Percentiles rank a stretch among this genome's conserved stretches.
phyloP scores from a whole-genome alignment of 2,888 invertebrate genomes.

The Nemoura dubitans region DNA sequence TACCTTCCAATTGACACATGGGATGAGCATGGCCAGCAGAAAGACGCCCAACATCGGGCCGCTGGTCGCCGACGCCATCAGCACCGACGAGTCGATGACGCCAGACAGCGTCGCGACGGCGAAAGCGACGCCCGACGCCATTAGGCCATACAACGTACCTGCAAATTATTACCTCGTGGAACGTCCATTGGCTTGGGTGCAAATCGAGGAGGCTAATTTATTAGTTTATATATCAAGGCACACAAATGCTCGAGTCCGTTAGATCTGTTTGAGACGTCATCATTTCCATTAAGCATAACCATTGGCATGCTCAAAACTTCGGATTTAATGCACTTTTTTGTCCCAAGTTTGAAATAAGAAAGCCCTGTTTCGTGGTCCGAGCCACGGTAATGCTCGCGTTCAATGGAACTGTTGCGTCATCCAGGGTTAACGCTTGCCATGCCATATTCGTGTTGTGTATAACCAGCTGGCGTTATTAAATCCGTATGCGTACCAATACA shows the following conservation, averaged over 20 bases:
- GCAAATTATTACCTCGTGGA: slow-evolving; percentile 42
- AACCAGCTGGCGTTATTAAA: neutral
- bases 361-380: neutral
- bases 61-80: slow-evolving; percentile 86
- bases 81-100: slow-evolving; percentile 82
- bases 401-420: neutral
- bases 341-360: neutral
- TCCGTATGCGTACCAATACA: slow-evolving; percentile 60
- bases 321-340: neutral
- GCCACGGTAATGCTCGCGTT: neutral
- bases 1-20: slow-evolving; percentile 83
- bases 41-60: slow-evolving; percentile 87
- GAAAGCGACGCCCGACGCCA: slow-evolving; percentile 81
- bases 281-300: neutral
- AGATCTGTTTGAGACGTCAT: neutral
- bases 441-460: neutral
- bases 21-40: slow-evolving; percentile 82
- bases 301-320: neutral
- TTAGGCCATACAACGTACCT: slow-evolving; percentile 75
- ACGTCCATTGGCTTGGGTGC: neutral
- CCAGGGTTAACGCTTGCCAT: neutral
- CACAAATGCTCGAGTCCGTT: neutral
- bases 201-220: too few species aligned
- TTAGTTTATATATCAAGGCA: neutral
- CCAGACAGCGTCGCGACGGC: slow-evolving; percentile 80